Base-by-base conservation (phyloP, 2,797 vertebrate species). In the Sarcophilus harrisii region DNA sequence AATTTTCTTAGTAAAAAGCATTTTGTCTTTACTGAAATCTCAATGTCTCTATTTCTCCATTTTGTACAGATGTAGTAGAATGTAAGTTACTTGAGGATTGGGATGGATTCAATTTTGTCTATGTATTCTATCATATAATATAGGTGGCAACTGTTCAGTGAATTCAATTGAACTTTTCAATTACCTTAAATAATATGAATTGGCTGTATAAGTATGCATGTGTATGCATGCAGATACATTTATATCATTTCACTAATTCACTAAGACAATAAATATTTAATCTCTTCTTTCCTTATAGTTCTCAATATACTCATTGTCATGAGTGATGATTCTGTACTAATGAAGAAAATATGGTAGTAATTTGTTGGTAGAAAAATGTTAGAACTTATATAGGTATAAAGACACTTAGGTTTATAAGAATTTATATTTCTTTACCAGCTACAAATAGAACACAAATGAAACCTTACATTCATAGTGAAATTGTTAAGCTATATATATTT, bases 401-500 rank as follows among this genome's bases (percentile, higher is more conserved):
- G 58, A 92, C 10, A 91, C 93, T 98, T 87, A 92, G 91, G n/a
- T 52, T 96, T 0, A 58, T 0, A 60, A 92, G 54, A 90, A 96
- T 95, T 96, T 97, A 73, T 97, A 45, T 66, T 93, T 95, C 91
- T 73, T 94, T 66, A 91, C n/a, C 92, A 73, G 94, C 95, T 91
- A 18, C 87, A 97, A 93, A 60, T 90, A 92, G 32, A 94, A 32
- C 54, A 93, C 18, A 97, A 95, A 28, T 89, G 32, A 52, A 73
- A 96, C 0, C 21, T 92, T 96, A 96, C 89, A 97, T 95, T 95
- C 95, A 93, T 97, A 97, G 95, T 94, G 96, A 96, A 97, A 81
- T 92, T 38, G 90, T 92, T 94, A 81, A 87, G 94, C 94, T 98
- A 98, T 98, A 98, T 97, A 96, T 96, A 95, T 96, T 94, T 96